A percentile compares a stretch with the other conserved stretches of the same genome.
phyloP scores from a whole-genome alignment of 2,113 vertebrate genomes.

The Microtus montanus region DNA sequence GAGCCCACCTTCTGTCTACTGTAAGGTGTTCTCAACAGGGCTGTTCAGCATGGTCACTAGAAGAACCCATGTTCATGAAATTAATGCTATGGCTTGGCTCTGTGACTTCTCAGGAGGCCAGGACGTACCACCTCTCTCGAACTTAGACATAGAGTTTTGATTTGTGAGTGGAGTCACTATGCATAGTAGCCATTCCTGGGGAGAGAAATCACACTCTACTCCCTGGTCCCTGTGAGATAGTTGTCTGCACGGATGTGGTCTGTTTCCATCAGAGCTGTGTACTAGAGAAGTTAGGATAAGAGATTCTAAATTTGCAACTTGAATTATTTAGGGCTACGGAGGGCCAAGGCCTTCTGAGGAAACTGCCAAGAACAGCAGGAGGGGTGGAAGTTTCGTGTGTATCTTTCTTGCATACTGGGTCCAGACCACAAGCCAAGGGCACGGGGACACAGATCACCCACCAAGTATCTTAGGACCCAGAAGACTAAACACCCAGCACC shows the following conservation, averaged over 20 bases:
- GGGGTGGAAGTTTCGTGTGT: background rate
- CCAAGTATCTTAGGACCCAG: background rate
- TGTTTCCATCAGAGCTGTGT: background rate
- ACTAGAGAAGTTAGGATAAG: background rate
- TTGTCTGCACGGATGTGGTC: background rate
- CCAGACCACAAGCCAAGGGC: background rate
- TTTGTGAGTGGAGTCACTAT: background rate
- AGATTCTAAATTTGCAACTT: slow-evolving; percentile 8
- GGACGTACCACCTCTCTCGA: background rate
- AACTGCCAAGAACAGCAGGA: slow-evolving; percentile 16
- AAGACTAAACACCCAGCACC: background rate
- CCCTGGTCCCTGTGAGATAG: background rate
- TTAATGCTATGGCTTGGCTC: background rate
- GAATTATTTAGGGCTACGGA: background rate
- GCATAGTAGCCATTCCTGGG: background rate
- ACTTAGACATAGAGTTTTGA: background rate
- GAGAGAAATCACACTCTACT: background rate
- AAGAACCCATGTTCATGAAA: background rate
- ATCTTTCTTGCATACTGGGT: background rate
- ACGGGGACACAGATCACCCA: background rate
- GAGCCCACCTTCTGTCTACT: background rate
- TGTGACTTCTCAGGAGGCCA: slow-evolving; percentile 17
- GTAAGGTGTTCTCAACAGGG: background rate
- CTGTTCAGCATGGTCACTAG: background rate
- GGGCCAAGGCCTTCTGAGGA: background rate